A percentile compares a stretch with the other conserved stretches of the same genome.
These are phyloP conservation scores for Catostomus latipinnis DNA, from an alignment of 2,797 vertebrate genomes.

Conservation along the genomic window DNA sequence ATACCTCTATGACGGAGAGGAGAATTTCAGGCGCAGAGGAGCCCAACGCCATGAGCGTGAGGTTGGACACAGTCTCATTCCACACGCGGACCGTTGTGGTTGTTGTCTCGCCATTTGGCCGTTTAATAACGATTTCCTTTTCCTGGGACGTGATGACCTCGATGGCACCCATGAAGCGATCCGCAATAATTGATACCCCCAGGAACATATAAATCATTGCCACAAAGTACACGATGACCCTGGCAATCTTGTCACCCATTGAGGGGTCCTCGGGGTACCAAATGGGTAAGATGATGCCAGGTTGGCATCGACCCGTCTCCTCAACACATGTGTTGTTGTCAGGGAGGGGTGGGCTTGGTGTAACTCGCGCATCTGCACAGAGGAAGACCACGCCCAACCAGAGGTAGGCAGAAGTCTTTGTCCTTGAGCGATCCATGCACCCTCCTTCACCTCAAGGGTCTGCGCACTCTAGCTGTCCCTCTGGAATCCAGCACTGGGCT, in stretches of 20 bases:
- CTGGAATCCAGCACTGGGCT: constrained; percentile 81
- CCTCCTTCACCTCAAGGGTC: constrained; percentile 83
- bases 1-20: constrained; percentile 94
- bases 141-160: constrained; percentile 99
- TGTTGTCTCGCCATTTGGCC: constrained; percentile 94
- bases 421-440: constrained; percentile 97
- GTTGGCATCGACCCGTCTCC: constrained; percentile 86
- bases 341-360: constrained; percentile 79
- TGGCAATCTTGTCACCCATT: constrained; percentile 97
- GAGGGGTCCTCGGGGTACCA: constrained; percentile 99
- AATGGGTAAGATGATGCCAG: constrained; percentile 96
- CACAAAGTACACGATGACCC: constrained; percentile 98
- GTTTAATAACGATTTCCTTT: constrained; percentile 92
- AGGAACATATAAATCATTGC: constrained; percentile 99
- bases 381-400: constrained; percentile 89
- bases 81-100: constrained; percentile 94
- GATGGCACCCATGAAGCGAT: constrained; percentile 98
- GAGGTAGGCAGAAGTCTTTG: constrained; percentile 89
- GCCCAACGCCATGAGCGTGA: constrained; percentile 97
- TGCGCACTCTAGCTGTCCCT: constrained; percentile 80
- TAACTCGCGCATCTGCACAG: constrained; percentile 82
- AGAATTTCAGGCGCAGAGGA: constrained; percentile 97
- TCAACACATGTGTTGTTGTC: constrained; percentile 88
- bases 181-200: constrained; percentile 97
- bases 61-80: constrained; percentile 98